A percentile compares a stretch with the other conserved stretches of the same genome.
Evolutionary conservation across 30 jellyfish, hydroid and myxozoan species (phyloP).

Genomic region (Haliclystus octoradiatus): DNA sequence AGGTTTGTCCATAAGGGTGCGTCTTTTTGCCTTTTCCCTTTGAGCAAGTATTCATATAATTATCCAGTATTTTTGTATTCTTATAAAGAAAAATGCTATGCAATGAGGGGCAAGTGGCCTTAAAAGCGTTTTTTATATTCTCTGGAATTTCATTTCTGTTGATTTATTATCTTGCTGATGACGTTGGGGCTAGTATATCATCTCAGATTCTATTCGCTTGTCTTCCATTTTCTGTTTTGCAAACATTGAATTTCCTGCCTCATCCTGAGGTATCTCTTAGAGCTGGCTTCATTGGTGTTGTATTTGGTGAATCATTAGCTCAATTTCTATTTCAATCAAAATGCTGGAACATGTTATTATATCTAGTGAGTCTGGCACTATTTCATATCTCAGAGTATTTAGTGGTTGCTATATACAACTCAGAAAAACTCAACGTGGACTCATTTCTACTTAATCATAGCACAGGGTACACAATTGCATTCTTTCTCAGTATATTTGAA

Average conservation of each 20-base stretch:
- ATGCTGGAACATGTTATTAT: conserved; percentile 55
- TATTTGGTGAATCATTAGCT: conserved; percentile 52
- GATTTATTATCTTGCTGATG: not conserved
- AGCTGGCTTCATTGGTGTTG: conserved; percentile 69
- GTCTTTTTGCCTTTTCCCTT: no score
- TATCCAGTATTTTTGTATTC: no score
- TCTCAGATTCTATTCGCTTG: conserved; percentile 31
- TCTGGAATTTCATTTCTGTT: conserved; percentile 39
- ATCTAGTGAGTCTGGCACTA: conserved; percentile 47
- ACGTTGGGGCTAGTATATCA: conserved; percentile 30
- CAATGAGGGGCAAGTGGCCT: conserved; percentile 85
- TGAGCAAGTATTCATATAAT: no score
- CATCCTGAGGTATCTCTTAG: conserved; percentile 55
- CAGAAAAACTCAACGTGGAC: conserved; percentile 26
- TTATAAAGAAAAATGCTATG: no score
- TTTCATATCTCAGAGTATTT: conserved; percentile 84
- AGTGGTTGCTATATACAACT: conserved; percentile 64
- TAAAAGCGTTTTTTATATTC: conserved; percentile 44
- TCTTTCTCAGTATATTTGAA: conserved; percentile 40
- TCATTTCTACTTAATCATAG: conserved; percentile 86
- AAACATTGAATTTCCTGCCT: conserved; percentile 61
- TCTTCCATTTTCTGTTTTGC: conserved; percentile 24
- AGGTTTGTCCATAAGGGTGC: no score
- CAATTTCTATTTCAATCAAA: conserved; percentile 8
- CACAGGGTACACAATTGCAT: conserved; percentile 58